A percentile compares a stretch with the other conserved stretches of the same genome.
These are phyloP conservation scores for Microctonus hyperodae DNA, from an alignment of 2,888 invertebrate genomes.

Conservation along the genomic window DNA sequence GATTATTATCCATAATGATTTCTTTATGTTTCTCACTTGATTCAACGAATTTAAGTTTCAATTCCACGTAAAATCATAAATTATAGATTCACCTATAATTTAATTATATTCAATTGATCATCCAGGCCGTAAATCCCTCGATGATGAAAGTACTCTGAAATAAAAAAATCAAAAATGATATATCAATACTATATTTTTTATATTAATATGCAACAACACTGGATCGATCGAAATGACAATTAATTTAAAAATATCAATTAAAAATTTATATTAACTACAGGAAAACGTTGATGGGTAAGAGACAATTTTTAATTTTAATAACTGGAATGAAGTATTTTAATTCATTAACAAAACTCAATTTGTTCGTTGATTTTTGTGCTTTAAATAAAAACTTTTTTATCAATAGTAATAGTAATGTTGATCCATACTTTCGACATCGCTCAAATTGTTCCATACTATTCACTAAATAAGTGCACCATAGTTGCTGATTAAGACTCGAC, in stretches of 20 bases:
- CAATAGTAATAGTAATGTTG: constrained; percentile 37
- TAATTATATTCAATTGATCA: constrained; percentile 20
- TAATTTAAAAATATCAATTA: background rate
- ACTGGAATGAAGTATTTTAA: constrained; percentile 31
- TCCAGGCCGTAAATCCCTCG: constrained; percentile 35
- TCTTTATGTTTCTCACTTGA: background rate
- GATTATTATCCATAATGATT: constrained; percentile 45
- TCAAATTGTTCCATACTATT: constrained; percentile 42
- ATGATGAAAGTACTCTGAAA: constrained; percentile 24
- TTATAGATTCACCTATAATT: constrained; percentile 1
- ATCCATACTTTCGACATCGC: constrained; percentile 41
- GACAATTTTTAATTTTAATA: background rate
- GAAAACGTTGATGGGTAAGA: background rate
- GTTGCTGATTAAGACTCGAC: constrained; percentile 35
- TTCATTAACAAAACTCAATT: constrained; percentile 40
- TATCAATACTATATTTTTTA: constrained; percentile 38
- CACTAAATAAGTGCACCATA: constrained; percentile 41
- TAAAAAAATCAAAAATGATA: constrained; percentile 19
- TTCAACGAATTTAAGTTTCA: background rate
- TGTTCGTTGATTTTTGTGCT: constrained; percentile 41
- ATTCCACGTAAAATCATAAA: background rate
- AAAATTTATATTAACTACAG: background rate
- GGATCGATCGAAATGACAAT: background rate
- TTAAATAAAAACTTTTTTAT: constrained; percentile 26
- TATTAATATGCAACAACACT: background rate